phyloP scores from a whole-genome alignment of 2,888 invertebrate genomes.

The Eulithis prunata region DNA sequence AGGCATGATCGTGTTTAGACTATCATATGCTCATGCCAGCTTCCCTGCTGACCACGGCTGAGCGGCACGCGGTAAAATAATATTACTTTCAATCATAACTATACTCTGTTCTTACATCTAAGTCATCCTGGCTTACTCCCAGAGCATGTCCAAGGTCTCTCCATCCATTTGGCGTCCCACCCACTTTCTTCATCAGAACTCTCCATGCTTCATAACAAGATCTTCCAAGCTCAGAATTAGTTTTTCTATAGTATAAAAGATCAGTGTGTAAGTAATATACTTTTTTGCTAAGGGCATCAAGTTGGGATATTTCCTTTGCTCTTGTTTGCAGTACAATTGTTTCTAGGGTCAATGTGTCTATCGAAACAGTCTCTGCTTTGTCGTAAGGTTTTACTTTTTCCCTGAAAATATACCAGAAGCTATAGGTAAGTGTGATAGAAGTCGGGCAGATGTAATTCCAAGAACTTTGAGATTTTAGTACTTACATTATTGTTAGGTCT shows the following conservation, averaged over 20 bases:
- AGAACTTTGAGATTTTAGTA: background rate
- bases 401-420: slow-evolving; percentile 55
- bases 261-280: slow-evolving; percentile 71
- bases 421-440: background rate
- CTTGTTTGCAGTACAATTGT: slow-evolving; percentile 64
- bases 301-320: slow-evolving; percentile 63
- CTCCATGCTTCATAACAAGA: slow-evolving; percentile 74
- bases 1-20: too few relatives aligned
- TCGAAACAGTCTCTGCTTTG: slow-evolving; percentile 68
- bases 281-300: slow-evolving; percentile 69
- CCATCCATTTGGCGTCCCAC: slow-evolving; percentile 74
- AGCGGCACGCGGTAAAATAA: too few relatives aligned
- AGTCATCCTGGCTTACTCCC: slow-evolving; percentile 66
- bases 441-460: too few relatives aligned
- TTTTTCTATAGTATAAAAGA: slow-evolving; percentile 71
- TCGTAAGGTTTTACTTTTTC: slow-evolving; percentile 60
- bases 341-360: slow-evolving; percentile 71
- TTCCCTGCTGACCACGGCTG: too few relatives aligned
- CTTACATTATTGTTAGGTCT: background rate
- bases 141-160: slow-evolving; percentile 68
- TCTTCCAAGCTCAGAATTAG: slow-evolving; percentile 66
- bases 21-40: too few relatives aligned
- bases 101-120: slow-evolving; percentile 62
- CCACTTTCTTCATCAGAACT: slow-evolving; percentile 67
- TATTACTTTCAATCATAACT: too few relatives aligned